Evolutionary conservation across 1,140 invertebrate species (phyloP).

Genomic region (Aphis craccivora): DNA sequence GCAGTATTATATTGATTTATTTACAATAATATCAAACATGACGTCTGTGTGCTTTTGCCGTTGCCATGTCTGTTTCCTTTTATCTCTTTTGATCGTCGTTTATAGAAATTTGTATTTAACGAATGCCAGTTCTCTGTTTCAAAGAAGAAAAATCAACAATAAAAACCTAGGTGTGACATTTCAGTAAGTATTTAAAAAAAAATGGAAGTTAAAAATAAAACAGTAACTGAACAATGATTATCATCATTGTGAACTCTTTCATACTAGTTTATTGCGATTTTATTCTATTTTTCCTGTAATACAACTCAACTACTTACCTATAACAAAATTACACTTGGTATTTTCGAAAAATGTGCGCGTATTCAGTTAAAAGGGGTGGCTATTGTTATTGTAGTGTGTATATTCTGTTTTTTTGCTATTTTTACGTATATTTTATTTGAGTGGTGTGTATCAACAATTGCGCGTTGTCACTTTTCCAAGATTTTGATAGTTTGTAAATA

Average conservation of each 20-base stretch:
- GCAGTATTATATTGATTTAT: neutral
- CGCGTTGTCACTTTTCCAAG: neutral
- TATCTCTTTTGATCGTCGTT: neutral
- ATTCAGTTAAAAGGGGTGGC: too few relatives aligned
- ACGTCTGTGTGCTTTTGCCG: neutral
- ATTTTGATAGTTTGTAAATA: neutral
- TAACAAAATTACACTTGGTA: neutral
- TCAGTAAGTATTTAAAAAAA: neutral
- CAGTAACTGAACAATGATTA: neutral
- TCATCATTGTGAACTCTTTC: neutral
- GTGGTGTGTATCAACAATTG: neutral
- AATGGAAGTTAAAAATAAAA: neutral
- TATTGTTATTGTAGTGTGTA: neutral
- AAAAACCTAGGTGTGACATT: neutral
- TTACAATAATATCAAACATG: too few relatives aligned
- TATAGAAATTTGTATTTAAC: neutral
- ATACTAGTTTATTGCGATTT: constrained; percentile 31
- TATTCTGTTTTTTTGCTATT: neutral
- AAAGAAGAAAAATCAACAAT: neutral
- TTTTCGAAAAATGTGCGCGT: neutral
- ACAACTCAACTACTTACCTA: neutral
- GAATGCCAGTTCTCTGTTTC: neutral
- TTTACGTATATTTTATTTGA: neutral
- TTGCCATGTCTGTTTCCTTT: neutral
- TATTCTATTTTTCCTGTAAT: constrained; percentile 17